phyloP scores from a whole-genome alignment of 2,888 invertebrate species.

The Nezara viridula region DNA sequence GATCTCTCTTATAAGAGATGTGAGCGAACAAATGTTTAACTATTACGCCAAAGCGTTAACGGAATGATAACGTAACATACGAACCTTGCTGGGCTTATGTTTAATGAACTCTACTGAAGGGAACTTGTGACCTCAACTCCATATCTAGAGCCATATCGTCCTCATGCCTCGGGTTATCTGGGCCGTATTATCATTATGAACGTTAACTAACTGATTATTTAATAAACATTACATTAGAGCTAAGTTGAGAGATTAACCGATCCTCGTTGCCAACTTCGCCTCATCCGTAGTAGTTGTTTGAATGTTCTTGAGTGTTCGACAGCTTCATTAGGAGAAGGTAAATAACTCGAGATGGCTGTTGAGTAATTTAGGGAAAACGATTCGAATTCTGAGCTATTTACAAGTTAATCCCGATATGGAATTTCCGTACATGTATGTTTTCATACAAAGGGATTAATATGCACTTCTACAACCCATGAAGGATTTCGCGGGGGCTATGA shows the following conservation, averaged over 20 bases:
- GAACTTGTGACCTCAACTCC: background rate
- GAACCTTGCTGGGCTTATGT: background rate
- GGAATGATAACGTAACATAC: background rate
- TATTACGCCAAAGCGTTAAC: background rate
- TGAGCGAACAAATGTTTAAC: too few species aligned
- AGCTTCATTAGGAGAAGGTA: background rate
- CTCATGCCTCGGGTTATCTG: conserved; percentile 13
- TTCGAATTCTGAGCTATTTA: background rate
- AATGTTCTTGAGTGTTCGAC: background rate
- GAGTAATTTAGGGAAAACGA: background rate
- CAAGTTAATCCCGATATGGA: too few species aligned
- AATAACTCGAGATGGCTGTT: background rate
- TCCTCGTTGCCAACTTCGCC: background rate
- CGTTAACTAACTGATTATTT: background rate
- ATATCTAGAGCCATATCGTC: background rate
- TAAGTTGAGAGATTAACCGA: background rate
- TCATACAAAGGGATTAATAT: too few species aligned
- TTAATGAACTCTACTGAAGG: background rate
- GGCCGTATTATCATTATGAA: background rate
- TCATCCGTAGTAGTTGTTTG: background rate
- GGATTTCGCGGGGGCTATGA: too few species aligned
- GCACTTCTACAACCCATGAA: too few species aligned
- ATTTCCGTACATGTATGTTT: too few species aligned
- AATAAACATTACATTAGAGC: conserved; percentile 9
- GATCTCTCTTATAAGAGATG: too few species aligned